Evolutionary conservation across 1,140 invertebrate genomes (phyloP), one percentile per base, ranked within the genome.

Genomic region (Globodera rostochiensis): DNA sequence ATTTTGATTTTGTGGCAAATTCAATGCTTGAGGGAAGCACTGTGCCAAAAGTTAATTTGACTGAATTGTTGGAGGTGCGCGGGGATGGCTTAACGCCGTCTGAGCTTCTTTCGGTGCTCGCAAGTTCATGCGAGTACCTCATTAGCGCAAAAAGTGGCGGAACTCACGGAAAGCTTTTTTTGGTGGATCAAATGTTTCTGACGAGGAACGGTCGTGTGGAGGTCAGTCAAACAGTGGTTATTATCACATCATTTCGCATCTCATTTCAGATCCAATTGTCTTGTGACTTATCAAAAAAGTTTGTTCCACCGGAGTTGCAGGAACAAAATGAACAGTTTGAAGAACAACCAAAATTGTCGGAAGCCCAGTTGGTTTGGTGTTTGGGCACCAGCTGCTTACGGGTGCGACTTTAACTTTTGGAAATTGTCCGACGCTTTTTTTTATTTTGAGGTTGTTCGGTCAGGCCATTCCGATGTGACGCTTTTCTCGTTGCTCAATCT

Each of bases 31-130:
- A 15, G 11, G 57, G 19, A 19, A 19, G 19, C 57, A 64, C 57
- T 64, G 13, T 19, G 19, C 57, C 83, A 3, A 73, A 71, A 47
- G 83, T 85, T 47, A 87, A 71, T 67, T 50, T 85, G 60, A 73
- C 82, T 4, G 84, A 85, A 75, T 13, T 85, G 25, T 45, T 84
- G 46, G 84, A 85, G 73, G 82, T 85, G 49, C 84, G 84, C 6
- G 75, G n/a, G n/a, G 60, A 45, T 45, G 80, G 83, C 45, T 74
- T 85, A 4, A 69, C 57, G 15, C 47, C 83, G n/a, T 49, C 46
- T 36, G 84, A 85, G 67, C 50, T 85, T 53, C 80, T 85, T 45
- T 74, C 85, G 45, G 57, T 85, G 36, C 66, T 85, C 19, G 49
- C 60, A 45, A 50, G 50, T 15, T 49, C 84, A n/a, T 79, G 77